Evolutionary conservation across 2,888 invertebrate genomes (phyloP).

Genomic region (Cylloceria caligata): DNA sequence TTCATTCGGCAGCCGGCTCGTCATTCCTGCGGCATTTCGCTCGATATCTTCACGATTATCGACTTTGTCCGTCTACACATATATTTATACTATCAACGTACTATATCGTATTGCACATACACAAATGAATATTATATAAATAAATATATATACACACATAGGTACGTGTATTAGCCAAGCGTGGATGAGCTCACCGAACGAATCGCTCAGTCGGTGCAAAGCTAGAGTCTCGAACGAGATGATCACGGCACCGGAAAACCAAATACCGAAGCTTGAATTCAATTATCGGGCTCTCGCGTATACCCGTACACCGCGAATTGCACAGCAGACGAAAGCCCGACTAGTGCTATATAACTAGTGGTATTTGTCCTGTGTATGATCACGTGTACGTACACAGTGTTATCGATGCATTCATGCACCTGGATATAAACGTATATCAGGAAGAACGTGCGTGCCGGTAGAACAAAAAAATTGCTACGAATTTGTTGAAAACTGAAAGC

Average conservation of each 20-base stretch:
- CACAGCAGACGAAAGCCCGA: constrained; percentile 60
- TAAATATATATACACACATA: constrained; percentile 28
- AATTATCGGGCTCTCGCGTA: constrained; percentile 67
- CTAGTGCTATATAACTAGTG: constrained; percentile 11
- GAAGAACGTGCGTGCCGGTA: neutral
- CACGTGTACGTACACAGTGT: constrained; percentile 31
- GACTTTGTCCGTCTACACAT: constrained; percentile 8
- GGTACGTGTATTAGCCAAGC: constrained; percentile 60
- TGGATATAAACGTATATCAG: neutral
- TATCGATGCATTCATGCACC: constrained; percentile 16
- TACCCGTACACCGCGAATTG: constrained; percentile 57
- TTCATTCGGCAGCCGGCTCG: constrained; percentile 51
- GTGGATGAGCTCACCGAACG: constrained; percentile 61
- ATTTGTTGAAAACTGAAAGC: constrained; percentile 14
- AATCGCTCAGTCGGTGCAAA: constrained; percentile 57
- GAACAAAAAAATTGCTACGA: constrained; percentile 26
- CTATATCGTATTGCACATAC: constrained; percentile 1
- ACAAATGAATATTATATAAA: constrained; percentile 8
- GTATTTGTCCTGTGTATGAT: constrained; percentile 30
- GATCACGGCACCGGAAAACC: constrained; percentile 71
- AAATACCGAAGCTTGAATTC: constrained; percentile 71
- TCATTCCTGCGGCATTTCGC: constrained; percentile 23
- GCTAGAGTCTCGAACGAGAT: constrained; percentile 67
- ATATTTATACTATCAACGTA: neutral
- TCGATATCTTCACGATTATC: constrained; percentile 37